Evolutionary conservation across 2,797 vertebrate species (phyloP).

Genomic region (Ciconia nigra): DNA sequence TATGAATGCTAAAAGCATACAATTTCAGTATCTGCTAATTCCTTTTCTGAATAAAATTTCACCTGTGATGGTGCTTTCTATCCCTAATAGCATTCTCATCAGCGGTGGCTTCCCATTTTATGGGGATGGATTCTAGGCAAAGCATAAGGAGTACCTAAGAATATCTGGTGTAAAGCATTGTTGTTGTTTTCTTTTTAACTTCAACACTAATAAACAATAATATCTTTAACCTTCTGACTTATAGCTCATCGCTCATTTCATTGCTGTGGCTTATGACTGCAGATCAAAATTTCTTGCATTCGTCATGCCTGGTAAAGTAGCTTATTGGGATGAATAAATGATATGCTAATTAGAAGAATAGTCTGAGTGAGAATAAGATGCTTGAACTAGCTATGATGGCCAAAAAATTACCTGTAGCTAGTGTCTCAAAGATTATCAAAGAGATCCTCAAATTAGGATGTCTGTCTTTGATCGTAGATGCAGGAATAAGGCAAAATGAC

Average conservation of each 20-base stretch:
- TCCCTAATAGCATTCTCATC: not conserved
- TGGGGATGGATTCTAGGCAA: not conserved
- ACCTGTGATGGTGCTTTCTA: not conserved
- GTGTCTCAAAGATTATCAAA: conserved; percentile 35
- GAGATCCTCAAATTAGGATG: not conserved
- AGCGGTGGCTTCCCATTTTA: not conserved
- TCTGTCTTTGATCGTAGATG: conserved; percentile 29
- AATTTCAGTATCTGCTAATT: not conserved
- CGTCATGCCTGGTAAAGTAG: not conserved
- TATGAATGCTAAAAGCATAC: not conserved
- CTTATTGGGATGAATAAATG: not conserved
- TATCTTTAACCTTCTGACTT: not conserved
- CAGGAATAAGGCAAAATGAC: not conserved
- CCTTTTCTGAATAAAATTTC: not conserved
- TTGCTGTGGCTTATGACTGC: not conserved
- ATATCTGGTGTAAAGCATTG: not conserved
- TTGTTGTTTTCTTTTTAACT: not conserved
- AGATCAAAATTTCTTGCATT: conserved; percentile 11
- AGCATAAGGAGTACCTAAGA: not conserved
- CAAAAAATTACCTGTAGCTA: conserved; percentile 30
- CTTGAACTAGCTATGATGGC: conserved; percentile 41
- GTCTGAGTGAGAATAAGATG: conserved; percentile 7
- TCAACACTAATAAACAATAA: not conserved
- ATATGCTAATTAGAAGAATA: conserved; percentile 20
- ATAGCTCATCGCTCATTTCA: not conserved